Evolutionary conservation across 2,113 vertebrate genomes (phyloP), one percentile per base, ranked within the genome.

Genomic region (cat (Felis catus)): DNA sequence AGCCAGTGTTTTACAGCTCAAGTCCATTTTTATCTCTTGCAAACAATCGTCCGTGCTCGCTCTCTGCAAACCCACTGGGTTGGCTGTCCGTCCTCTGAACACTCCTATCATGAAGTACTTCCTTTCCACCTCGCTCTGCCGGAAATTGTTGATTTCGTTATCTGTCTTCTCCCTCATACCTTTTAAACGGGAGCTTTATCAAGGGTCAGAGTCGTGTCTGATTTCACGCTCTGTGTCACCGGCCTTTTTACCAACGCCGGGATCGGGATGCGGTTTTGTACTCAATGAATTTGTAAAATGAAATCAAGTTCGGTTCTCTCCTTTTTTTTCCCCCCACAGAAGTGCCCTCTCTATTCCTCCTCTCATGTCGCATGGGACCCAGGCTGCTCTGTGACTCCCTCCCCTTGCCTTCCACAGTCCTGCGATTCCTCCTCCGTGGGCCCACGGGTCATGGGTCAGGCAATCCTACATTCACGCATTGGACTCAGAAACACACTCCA

Each of bases 281-380:
- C n/a, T 65, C 29, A 3, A 27, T 16, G 45, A 14, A 5, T 16
- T 74, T 61, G 68, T 14, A 6, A 10, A 74, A 63, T 15, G 23
- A 31, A 41, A 33, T 1, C 1, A 25, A 5, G 29, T 63, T 23
- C 55, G 23, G 25, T 41, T 79, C 11, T 85, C 23, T 53, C 23
- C 27, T 45, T 25, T 23, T 80, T n/a, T 1, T 18, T 0, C 36
- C 9, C 39, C 5, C 31, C 36, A 2, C 2, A 10, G 2, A 66
- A 36, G 23, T 0, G 3, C 29, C 29, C 3, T 61, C 31, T 82
- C 78, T 70, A 71, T 29, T n/a, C 39, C 39, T 19, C 31, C 8
- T 55, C 25, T 74, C 25, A 3, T 0, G 2, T 39, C 58, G 1
- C 10, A 0, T 0, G 16, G 55, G 39, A 9, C 8, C 23, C 29